Base-by-base conservation (phyloP, 2,797 vertebrate genomes). In the Antrozous pallidus region DNA sequence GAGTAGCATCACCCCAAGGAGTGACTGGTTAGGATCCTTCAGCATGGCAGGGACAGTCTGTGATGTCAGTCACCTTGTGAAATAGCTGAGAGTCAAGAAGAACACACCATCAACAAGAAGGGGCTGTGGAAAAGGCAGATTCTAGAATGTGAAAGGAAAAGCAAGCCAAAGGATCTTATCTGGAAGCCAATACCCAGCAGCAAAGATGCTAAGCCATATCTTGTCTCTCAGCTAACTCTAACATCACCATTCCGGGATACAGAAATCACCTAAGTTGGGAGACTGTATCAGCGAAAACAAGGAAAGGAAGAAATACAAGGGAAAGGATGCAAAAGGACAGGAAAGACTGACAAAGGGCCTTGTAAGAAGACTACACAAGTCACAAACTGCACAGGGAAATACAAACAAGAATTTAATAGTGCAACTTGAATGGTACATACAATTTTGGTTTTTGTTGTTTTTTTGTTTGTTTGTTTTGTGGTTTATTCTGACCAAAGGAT, bases 291-390 rank as follows among this genome's bases (percentile, higher is more conserved):
- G 40, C 17, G 11, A 49, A 58, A 2, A 6, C 38, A 33, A 36
- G 56, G 26, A 73, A 56, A 40, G 14, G 8, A 36, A 42, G 42
- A 7, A n/a, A 7, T 5, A 2, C 42, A 67, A 51, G 11, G 3
- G 54, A 28, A 22, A 93, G 22, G n/a, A 33, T 9, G 36, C 31
- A 28, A 82, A 65, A 82, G 20, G 42, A 45, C 1, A 33, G 14
- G 20, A 80, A 47, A 47, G 58, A 31, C 58, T 20, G 17, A 22
- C 6, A 61, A 49, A 38, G 49, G 12, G 17, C 36, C 54, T 69
- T 0, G 0, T 2, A 14, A 40, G 11, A 24, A 85, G 63, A 18
- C 0, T 14, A 1, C 8, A 31, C 0, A 6, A 69, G 54, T 26
- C 71, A 45, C 28, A 42, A 63, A 38, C 28, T 3, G 3, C 38